A percentile compares a stretch with the other conserved stretches of the same genome.
Evolutionary conservation across 2,113 vertebrate species (phyloP).

Genomic region (Melozone crissalis): DNA sequence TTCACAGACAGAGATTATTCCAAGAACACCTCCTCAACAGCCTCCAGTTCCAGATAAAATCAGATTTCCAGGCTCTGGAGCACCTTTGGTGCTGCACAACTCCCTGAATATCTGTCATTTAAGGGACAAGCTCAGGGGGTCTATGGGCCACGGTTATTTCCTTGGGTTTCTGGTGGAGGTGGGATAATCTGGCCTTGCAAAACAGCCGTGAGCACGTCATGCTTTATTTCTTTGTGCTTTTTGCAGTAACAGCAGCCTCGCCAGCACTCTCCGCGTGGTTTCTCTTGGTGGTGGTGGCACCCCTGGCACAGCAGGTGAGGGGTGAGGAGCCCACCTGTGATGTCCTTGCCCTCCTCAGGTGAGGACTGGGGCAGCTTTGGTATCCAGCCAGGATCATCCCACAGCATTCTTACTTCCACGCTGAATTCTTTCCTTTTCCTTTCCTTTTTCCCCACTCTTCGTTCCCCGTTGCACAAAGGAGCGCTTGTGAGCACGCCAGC

Average conservation of each 20-base stretch:
- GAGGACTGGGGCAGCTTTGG: background rate
- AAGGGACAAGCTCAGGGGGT: background rate
- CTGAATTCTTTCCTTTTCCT: rapidly evolving
- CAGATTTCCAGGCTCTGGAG: background rate
- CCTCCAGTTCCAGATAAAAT: background rate
- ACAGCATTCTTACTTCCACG: background rate
- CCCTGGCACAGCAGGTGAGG: too few relatives aligned
- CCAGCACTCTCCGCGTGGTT: background rate
- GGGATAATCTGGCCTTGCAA: background rate
- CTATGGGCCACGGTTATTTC: background rate
- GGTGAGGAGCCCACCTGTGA: background rate
- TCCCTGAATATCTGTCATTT: background rate
- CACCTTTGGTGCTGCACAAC: background rate
- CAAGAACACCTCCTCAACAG: background rate
- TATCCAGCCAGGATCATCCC: background rate
- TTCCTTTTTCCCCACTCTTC: rapidly evolving
- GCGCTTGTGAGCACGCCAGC: background rate
- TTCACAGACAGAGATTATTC: background rate
- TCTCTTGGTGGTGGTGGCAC: background rate
- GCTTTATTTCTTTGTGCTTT: background rate
- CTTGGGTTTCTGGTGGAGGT: background rate
- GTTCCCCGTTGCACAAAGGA: background rate
- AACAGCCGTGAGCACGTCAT: background rate
- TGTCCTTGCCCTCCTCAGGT: background rate
- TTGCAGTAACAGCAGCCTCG: background rate